Conservation (phyloP, 2,888 invertebrate species). For the Pandemis heparana region DNA sequence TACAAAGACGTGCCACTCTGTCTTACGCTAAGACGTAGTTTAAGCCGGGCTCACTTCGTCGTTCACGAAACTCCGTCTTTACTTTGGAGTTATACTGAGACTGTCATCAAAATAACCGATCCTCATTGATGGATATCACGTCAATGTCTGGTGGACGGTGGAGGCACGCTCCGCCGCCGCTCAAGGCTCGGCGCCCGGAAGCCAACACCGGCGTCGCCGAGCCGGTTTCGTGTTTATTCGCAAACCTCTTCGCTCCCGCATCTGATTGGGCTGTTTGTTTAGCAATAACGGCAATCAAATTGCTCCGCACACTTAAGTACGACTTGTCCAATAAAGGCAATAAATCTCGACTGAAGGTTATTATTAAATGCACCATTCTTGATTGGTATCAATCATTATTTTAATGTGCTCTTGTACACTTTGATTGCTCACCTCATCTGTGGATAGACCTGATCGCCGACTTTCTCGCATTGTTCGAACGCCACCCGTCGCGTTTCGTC, state of each 20-base stretch:
- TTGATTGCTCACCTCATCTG: neutral
- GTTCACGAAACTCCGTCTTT: too few relatives aligned
- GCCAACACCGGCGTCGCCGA: neutral
- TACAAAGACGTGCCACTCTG: too few relatives aligned
- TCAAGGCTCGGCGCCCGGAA: neutral
- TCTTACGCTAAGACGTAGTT: too few relatives aligned
- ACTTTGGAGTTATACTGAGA: too few relatives aligned
- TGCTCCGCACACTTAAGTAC: neutral
- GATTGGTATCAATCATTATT: conserved; percentile 5
- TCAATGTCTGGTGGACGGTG: too few relatives aligned
- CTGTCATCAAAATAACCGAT: too few relatives aligned
- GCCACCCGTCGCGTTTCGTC: neutral
- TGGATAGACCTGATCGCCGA: neutral
- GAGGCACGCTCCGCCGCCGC: neutral
- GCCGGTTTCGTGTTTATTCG: conserved; percentile 5
- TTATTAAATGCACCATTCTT: neutral
- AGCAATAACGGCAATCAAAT: neutral
- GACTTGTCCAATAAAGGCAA: neutral
- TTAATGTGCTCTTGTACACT: neutral
- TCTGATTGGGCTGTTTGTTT: conserved; percentile 6
- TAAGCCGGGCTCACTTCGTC: too few relatives aligned
- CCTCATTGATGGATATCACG: too few relatives aligned
- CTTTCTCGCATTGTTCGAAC: conserved; percentile 16
- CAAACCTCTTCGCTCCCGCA: neutral
- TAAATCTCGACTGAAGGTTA: neutral